These are phyloP conservation scores for Labeo catla DNA, from an alignment of 2,113 vertebrate species.

Conservation along the genomic window DNA sequence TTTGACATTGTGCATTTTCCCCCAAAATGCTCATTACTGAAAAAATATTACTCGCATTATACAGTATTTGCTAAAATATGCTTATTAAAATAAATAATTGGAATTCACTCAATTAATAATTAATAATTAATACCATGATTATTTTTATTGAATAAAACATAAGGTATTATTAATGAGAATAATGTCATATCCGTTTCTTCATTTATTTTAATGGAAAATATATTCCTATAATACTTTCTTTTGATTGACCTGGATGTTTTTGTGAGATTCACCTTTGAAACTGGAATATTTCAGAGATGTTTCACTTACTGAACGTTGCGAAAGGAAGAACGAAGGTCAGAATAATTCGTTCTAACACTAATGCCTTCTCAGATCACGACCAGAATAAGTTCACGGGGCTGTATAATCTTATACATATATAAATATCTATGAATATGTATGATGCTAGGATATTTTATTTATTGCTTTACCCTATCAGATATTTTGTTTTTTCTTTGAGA, in stretches of 20 bases:
- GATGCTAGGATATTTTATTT: constrained; percentile 71
- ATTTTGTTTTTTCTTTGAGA: neutral
- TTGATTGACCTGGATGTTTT: neutral
- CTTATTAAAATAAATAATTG: neutral
- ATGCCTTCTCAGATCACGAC: constrained; percentile 30
- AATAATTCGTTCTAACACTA: neutral
- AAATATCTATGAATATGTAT: constrained; percentile 70
- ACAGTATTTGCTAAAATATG: neutral
- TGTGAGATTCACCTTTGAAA: neutral
- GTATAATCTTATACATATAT: constrained; percentile 73
- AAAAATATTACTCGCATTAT: neutral
- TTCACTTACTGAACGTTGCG: neutral
- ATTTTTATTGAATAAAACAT: neutral
- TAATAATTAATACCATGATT: neutral
- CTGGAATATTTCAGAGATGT: neutral
- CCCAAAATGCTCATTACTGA: neutral
- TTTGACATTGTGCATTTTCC: neutral
- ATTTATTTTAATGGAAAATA: neutral
- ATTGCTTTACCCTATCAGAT: constrained; percentile 58
- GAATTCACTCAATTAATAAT: neutral
- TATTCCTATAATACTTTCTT: neutral
- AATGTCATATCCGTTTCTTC: neutral
- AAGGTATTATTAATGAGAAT: neutral
- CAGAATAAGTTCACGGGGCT: constrained; percentile 57
- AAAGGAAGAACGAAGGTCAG: neutral